Conservation (phyloP, 1,140 invertebrate genomes). For the Agrypnia vestita region DNA sequence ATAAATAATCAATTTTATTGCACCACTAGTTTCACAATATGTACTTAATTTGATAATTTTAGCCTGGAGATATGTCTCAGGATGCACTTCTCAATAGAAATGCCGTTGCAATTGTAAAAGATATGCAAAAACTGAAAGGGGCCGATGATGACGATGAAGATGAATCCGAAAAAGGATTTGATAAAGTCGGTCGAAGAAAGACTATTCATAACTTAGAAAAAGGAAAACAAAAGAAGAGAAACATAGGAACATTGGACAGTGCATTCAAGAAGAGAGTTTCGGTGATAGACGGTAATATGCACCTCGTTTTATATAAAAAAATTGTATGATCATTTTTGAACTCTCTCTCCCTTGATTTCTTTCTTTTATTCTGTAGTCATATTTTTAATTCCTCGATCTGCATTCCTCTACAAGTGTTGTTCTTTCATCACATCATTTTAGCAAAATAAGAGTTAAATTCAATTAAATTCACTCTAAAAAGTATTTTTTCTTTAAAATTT, state of each 20-base stretch:
- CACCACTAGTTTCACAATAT: too few species aligned
- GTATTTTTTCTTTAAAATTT: too few species aligned
- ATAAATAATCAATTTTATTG: too few species aligned
- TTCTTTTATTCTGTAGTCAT: too few species aligned
- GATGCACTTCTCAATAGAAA: constrained; percentile 92
- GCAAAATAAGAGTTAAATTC: too few species aligned
- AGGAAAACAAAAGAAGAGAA: constrained; percentile 87
- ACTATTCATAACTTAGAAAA: constrained; percentile 94
- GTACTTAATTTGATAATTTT: constrained; percentile 59
- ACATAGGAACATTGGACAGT: constrained; percentile 94
- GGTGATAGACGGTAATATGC: constrained; percentile 85
- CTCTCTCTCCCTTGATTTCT: too few species aligned
- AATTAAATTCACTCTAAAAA: too few species aligned
- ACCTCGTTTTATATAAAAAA: too few species aligned
- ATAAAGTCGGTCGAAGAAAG: constrained; percentile 85
- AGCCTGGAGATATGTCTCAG: constrained; percentile 89
- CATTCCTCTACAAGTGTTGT: too few species aligned
- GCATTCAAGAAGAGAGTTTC: constrained; percentile 95
- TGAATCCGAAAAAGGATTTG: constrained; percentile 86
- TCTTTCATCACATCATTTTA: too few species aligned
- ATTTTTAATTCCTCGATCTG: too few species aligned
- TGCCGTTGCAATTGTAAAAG: constrained; percentile 93
- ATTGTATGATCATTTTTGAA: too few species aligned
- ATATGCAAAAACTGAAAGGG: constrained; percentile 90
- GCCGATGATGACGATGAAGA: constrained; percentile 93